A percentile compares a stretch with the other conserved stretches of the same genome.
Conservation (phyloP, 2,888 invertebrate species). For the Yponomeuta sedellus region DNA sequence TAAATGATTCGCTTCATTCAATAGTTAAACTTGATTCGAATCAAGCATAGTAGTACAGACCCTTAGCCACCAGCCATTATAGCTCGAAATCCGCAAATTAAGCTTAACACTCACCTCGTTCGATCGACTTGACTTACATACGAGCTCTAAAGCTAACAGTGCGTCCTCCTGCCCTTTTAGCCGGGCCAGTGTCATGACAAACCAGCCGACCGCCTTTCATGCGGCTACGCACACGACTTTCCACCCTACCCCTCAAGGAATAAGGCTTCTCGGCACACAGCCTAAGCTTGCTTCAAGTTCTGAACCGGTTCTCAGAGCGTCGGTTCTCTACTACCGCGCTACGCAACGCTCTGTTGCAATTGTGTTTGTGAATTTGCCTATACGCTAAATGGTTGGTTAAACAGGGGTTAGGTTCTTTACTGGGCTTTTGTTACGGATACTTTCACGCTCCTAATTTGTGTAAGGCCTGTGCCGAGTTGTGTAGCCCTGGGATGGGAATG, state of each 20-base stretch:
- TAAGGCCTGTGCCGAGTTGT: neutral
- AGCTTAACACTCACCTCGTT: neutral
- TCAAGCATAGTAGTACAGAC: too few relatives aligned
- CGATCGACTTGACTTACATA: conserved; percentile 9
- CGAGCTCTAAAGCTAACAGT: conserved; percentile 16
- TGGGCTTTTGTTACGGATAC: neutral
- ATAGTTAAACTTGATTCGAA: too few relatives aligned
- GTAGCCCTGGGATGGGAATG: too few relatives aligned
- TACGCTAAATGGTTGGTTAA: neutral
- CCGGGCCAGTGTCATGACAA: conserved; percentile 12
- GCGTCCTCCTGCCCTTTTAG: conserved; percentile 49
- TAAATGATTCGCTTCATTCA: too few relatives aligned
- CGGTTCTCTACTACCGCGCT: conserved; percentile 54
- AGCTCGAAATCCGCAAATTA: neutral
- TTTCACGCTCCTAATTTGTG: neutral
- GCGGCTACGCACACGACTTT: neutral
- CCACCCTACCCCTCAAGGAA: neutral
- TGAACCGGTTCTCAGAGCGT: conserved; percentile 41
- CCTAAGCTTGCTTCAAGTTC: conserved; percentile 20
- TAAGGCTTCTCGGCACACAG: neutral
- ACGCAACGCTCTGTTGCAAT: conserved; percentile 33
- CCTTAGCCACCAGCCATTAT: too few relatives aligned
- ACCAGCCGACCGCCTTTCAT: neutral
- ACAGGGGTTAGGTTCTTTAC: neutral
- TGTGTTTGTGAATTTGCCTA: neutral